Conservation (phyloP, 2,113 vertebrate species). For the Mastomys coucha region DNA sequence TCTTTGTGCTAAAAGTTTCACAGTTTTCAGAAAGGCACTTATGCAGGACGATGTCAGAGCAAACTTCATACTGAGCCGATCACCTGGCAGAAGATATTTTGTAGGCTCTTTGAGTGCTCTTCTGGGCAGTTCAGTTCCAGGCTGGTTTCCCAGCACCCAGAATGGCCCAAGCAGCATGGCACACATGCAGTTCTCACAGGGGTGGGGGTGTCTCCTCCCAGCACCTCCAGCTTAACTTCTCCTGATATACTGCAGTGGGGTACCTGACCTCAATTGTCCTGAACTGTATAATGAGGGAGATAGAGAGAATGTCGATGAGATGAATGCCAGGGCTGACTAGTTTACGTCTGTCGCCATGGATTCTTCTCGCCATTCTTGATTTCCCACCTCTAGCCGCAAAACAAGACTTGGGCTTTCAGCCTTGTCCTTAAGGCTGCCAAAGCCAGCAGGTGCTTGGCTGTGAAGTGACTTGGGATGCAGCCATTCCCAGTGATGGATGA, state of each 20-base stretch:
- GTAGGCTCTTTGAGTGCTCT: neutral
- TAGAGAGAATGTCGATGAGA: neutral
- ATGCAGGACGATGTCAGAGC: neutral
- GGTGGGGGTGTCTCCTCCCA: neutral
- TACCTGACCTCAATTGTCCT: too few species aligned
- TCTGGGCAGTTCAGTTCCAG: neutral
- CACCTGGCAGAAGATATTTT: neutral
- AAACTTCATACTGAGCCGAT: neutral
- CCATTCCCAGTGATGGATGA: neutral
- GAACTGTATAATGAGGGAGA: neutral
- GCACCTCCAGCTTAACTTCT: neutral
- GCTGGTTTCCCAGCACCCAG: neutral
- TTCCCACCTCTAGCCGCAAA: neutral
- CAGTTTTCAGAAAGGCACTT: neutral
- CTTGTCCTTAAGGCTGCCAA: neutral
- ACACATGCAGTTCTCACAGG: rapidly evolving
- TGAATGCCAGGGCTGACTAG: neutral
- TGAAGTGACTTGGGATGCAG: neutral
- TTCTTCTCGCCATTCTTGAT: neutral
- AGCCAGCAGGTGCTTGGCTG: neutral
- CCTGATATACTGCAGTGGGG: neutral
- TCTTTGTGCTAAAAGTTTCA: neutral
- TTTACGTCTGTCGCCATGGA: too few species aligned
- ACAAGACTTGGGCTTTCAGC: neutral
- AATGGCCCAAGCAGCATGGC: too few species aligned